Evolutionary conservation across 2,888 invertebrate species (phyloP), one percentile per base, ranked within the genome.

Genomic region (Cryptus viduatorius): DNA sequence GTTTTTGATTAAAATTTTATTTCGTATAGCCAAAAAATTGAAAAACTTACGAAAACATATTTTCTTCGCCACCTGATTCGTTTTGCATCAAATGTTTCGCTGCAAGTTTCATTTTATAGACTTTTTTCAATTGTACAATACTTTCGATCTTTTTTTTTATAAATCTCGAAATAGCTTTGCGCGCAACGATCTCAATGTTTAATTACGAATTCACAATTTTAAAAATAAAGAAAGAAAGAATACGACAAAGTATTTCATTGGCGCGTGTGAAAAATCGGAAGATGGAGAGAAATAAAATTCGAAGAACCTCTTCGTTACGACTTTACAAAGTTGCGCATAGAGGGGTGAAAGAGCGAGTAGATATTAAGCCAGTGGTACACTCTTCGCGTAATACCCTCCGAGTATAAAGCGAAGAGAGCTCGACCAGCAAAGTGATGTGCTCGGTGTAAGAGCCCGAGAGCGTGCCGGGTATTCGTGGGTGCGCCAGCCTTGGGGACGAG

Each of bases 401-500:
- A 68, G 64, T 64, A 67, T 76, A 61, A 77, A 68, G 81, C 71
- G 24, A 77, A 78, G 53, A 78, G 81, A 50, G 72, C 73, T 64
- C 67, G 71, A 65, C 37, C 67, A 56, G 67, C 42, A 71, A 59
- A 71, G 72, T 37, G 56, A 76, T 48, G 72, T 31, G 68, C 79
- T 53, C 64, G 69, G 44, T 69, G 56, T 56, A 61, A 61, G 59
- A 61, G 69, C 37, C 75, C 56, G 56, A 68, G 64, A 79, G 68
- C 29, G 59, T 64, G 29, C 44, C 37, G 44, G 46, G 19, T 72
- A 75, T 79, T 83, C 73, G 79, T 71, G 82, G 84, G 83, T 80
- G 84, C 83, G 65, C 84, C 84, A 75, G 79, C 73, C 71, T 71
- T 37, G 37, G 82, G 81, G 82, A 83, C 78, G 77, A 81, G 82